These are phyloP conservation scores for Oscheius sp. DNA, from an alignment of 2,888 invertebrate genomes.

Conservation along the genomic window DNA sequence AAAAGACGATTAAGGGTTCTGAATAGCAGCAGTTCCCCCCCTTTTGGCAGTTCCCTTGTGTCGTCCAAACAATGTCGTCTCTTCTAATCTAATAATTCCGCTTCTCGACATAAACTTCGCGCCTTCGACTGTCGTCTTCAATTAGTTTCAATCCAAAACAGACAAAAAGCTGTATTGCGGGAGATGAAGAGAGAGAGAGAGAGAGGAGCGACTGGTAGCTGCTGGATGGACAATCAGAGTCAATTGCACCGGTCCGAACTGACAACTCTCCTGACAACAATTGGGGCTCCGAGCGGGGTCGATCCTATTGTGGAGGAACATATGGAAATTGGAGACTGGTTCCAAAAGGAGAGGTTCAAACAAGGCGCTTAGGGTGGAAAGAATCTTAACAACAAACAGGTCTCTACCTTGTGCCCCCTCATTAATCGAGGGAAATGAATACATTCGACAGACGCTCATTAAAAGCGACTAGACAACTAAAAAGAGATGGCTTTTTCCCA, in stretches of 20 bases:
- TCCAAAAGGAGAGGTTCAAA: background rate
- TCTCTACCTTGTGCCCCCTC: no score
- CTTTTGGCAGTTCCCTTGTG: slow-evolving; percentile 1
- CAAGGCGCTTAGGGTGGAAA: background rate
- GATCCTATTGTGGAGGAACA: background rate
- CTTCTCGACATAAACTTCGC: slow-evolving; percentile 12
- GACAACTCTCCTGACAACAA: background rate
- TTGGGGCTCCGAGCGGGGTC: slow-evolving; percentile 8
- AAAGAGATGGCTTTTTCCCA: background rate
- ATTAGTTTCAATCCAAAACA: background rate
- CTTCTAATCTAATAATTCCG: slow-evolving; percentile 28
- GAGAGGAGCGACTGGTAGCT: slow-evolving; percentile 9
- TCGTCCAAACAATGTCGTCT: slow-evolving; percentile 14
- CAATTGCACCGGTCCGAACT: slow-evolving; percentile 17
- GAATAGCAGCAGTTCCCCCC: no score
- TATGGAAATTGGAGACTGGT: background rate
- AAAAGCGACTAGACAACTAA: no score
- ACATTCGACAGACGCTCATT: no score
- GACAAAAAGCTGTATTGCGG: no score
- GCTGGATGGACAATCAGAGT: slow-evolving; percentile 8
- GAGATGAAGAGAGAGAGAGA: background rate
- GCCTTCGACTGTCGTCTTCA: background rate
- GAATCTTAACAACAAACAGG: background rate
- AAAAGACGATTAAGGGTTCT: no score
- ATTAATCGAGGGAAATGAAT: no score